A percentile compares a stretch with the other conserved stretches of the same genome.
These are phyloP conservation scores for Helogale parvula DNA, from an alignment of 2,113 vertebrate species.

Conservation along the genomic window DNA sequence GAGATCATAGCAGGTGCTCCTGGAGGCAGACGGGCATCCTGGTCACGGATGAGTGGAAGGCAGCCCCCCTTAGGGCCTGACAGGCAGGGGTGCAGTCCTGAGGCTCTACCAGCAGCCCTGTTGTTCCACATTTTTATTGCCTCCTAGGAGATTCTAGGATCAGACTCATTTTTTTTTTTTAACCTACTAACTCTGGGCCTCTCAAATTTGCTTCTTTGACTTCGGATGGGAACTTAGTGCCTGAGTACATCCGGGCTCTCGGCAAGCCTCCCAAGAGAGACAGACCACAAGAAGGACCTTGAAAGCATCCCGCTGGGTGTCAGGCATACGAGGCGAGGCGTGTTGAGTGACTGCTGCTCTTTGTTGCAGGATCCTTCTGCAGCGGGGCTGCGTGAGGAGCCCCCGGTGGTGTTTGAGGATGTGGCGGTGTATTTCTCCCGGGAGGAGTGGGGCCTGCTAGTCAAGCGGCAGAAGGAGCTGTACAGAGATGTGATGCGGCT, in stretches of 20 bases:
- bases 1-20: neutral
- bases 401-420: slow-evolving; percentile 58
- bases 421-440: slow-evolving; percentile 65
- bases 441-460: slow-evolving; percentile 70
- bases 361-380: slow-evolving; percentile 59
- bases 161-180: neutral
- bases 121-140: neutral
- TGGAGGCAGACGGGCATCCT: neutral
- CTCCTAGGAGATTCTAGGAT: neutral
- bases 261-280: neutral
- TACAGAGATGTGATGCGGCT: slow-evolving; percentile 70
- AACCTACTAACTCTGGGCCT: neutral
- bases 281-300: neutral
- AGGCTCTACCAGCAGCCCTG: neutral
- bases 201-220: neutral
- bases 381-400: neutral
- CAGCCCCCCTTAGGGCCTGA: neutral
- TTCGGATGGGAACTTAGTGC: neutral
- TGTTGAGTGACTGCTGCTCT: slow-evolving; percentile 13
- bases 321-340: neutral
- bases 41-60: too few relatives aligned
- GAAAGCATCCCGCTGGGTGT: rapidly evolving
- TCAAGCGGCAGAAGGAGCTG: slow-evolving; percentile 67
- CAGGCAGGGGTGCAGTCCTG: too few relatives aligned
- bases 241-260: neutral